These are phyloP conservation scores for Ammospiza maritima DNA, from an alignment of 2,797 vertebrate species.

Conservation along the genomic window DNA sequence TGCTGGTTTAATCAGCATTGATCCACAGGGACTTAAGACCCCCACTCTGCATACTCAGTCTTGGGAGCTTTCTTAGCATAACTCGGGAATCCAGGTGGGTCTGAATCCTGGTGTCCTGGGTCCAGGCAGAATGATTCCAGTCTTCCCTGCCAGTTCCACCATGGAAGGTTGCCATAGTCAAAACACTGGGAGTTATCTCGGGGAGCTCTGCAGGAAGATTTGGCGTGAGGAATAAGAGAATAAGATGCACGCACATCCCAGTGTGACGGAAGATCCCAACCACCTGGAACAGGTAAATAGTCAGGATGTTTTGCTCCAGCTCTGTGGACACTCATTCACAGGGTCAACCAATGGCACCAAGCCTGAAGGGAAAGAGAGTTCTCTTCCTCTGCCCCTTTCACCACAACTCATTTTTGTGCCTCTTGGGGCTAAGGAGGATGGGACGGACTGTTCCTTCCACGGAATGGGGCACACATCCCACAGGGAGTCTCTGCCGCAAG, in stretches of 20 bases:
- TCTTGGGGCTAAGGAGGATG: neutral
- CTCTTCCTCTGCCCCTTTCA: neutral
- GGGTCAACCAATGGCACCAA: neutral
- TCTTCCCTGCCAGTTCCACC: neutral
- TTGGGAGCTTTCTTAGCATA: neutral
- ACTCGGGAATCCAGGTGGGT: neutral
- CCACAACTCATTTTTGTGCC: neutral
- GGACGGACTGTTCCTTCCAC: too few species aligned
- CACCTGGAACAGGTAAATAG: neutral
- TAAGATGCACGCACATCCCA: neutral
- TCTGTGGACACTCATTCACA: neutral
- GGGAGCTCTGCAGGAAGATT: neutral
- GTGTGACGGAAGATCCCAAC: neutral
- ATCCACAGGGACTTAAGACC: neutral
- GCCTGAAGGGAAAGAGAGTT: neutral
- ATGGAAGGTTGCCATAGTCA: neutral
- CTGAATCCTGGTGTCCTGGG: rapidly evolving
- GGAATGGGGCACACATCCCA: neutral
- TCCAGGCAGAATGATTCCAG: neutral
- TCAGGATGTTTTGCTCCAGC: neutral
- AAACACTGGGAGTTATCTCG: neutral
- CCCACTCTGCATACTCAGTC: neutral
- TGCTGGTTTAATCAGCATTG: neutral
- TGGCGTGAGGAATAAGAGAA: neutral
- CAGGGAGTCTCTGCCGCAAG: neutral